Base-by-base conservation (phyloP, 2,797 vertebrate genomes). In the Fistularia commersonii region DNA sequence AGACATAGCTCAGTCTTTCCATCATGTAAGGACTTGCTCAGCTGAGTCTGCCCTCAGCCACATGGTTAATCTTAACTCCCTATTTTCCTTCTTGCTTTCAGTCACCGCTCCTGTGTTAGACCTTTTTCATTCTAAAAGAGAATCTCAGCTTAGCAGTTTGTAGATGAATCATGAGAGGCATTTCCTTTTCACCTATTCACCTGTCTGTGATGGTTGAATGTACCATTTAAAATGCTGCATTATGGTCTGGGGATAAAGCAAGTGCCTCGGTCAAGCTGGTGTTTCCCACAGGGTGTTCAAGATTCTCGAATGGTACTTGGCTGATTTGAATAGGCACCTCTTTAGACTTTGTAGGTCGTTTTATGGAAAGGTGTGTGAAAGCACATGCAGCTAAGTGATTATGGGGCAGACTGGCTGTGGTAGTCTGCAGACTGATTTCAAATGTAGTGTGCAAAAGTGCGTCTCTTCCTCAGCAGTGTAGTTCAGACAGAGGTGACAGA, bases 1-100 rank as follows among this genome's bases (percentile, higher is more conserved):
- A 49, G 39, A 60, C 44, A 60, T 47, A 45, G 55, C 63, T 66
- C 41, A 65, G 60, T 52, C 54, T 46, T 66, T 33, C 42, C 45
- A 57, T 70, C 88, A 0, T 84, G 87, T 87, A 80, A 85, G 76
- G 74, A 87, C 87, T 84, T 7, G 87, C 81, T 83, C 48, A 39
- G 55, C 75, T 61, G 57, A 70, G 69, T 64, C 82, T 78, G 66
- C 86, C 85, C 81, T 87, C 68, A 64, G 36, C 64, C 23, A 6
- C 14, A 42, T 6, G 45, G 74, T 71, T 55, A 69, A 71, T 54
- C 66, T 61, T 62, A 61, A 53, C 50, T 74, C 58, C 60, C 60
- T 33, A 40, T 12, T 67, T 64, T 59, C 63, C 3, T 11, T 55
- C 69, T 32, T 11, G 32, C 32, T 12, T 23, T 70, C 59, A 64